Conservation (phyloP, 2,797 vertebrate species). For the Typhlichthys eigenmanni region DNA sequence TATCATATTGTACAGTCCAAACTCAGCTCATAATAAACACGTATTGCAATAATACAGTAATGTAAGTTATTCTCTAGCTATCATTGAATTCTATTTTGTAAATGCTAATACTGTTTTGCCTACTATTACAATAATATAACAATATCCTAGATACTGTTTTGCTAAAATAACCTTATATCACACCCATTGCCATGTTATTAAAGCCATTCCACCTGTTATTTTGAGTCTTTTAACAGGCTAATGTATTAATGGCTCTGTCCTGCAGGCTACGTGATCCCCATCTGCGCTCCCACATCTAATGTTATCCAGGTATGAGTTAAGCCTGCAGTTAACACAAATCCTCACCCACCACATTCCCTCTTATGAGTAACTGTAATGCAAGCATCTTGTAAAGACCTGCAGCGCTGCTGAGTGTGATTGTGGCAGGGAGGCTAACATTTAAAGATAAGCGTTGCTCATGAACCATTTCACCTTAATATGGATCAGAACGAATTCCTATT, state of each 20-base stretch:
- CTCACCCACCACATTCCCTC: constrained; percentile 46
- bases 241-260: constrained; percentile 41
- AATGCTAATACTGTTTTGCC: too few species aligned
- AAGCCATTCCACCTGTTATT: constrained; percentile 44
- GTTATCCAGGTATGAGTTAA: constrained; percentile 62
- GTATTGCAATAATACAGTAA: too few species aligned
- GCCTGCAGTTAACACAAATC: constrained; percentile 60
- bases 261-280: constrained; percentile 36
- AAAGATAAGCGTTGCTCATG: constrained; percentile 64
- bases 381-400: constrained; percentile 58
- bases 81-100: too few species aligned
- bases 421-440: constrained; percentile 47
- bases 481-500: constrained; percentile 59
- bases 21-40: too few species aligned
- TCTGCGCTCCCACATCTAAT: constrained; percentile 55
- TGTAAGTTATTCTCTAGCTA: too few species aligned
- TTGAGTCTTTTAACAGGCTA: constrained; percentile 21
- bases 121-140: too few species aligned
- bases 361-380: constrained; percentile 60
- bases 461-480: constrained; percentile 65
- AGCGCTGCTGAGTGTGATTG: constrained; percentile 62
- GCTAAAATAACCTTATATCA: not conserved
- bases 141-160: too few species aligned
- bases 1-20: too few species aligned
- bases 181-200: constrained; percentile 6